These are phyloP conservation scores for Eretmodus cyanostictus DNA, from an alignment of 2,113 vertebrate species.

Conservation along the genomic window DNA sequence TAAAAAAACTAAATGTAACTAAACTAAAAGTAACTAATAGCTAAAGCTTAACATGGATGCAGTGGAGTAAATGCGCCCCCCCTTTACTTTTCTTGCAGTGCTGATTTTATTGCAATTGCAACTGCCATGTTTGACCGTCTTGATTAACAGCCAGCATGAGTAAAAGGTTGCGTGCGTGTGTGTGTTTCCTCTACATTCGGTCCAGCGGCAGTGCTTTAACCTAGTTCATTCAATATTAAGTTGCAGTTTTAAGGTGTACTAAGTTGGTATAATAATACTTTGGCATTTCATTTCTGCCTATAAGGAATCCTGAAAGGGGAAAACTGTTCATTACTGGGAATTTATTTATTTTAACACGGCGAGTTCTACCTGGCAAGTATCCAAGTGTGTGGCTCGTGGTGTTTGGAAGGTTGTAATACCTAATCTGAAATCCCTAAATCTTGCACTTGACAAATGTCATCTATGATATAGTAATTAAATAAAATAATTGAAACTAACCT, in stretches of 20 bases:
- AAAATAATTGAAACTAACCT: not conserved
- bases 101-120: not conserved
- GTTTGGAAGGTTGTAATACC: not conserved
- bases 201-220: not conserved
- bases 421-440: not conserved
- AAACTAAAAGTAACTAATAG: too few relatives aligned
- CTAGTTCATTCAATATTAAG: not conserved
- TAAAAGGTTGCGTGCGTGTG: not conserved
- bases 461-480: not conserved
- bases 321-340: not conserved
- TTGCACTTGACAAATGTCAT: not conserved
- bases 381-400: too few relatives aligned
- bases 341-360: not conserved
- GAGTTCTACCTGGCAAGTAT: not conserved
- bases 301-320: not conserved
- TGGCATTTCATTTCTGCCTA: not conserved
- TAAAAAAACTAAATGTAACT: not conserved
- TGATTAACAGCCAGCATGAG: not conserved
- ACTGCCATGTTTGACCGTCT: not conserved
- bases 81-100: fast-evolving
- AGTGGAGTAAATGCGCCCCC: not conserved
- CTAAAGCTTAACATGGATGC: not conserved
- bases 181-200: not conserved
- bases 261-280: not conserved
- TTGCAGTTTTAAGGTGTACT: not conserved